These are phyloP conservation scores for Hypena proboscidalis DNA, from an alignment of 2,888 invertebrate genomes.

Conservation along the genomic window DNA sequence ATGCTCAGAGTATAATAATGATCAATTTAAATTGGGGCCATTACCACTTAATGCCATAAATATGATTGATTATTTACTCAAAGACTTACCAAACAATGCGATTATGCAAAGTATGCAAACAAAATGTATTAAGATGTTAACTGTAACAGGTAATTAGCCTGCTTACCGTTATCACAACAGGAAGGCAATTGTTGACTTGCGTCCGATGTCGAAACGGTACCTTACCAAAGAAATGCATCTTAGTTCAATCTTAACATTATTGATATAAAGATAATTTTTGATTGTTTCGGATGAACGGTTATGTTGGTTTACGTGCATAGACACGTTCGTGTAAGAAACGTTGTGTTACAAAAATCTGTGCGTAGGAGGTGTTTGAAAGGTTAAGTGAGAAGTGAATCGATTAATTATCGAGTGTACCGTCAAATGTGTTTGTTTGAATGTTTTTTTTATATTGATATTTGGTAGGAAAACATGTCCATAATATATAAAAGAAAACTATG, in stretches of 20 bases:
- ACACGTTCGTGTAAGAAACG: conserved; percentile 39
- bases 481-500: too few relatives aligned
- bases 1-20: too few relatives aligned
- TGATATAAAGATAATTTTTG: background rate
- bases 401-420: conserved; percentile 24
- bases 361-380: conserved; percentile 40
- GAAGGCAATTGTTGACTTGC: conserved; percentile 57
- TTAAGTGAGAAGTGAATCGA: conserved; percentile 31
- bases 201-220: conserved; percentile 51
- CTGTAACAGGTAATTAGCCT: conserved; percentile 45
- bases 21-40: too few relatives aligned
- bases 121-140: conserved; percentile 25
- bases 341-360: conserved; percentile 35
- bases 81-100: too few relatives aligned
- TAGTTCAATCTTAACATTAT: background rate
- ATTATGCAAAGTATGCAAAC: conserved; percentile 9
- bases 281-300: background rate
- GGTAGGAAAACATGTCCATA: too few relatives aligned
- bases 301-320: conserved; percentile 22
- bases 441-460: too few relatives aligned
- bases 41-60: too few relatives aligned
- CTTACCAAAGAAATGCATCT: conserved; percentile 7
- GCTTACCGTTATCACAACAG: conserved; percentile 59
- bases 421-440: conserved; percentile 3
- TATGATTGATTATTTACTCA: too few relatives aligned